Evolutionary conservation across 2,888 invertebrate genomes (phyloP).

Genomic region (Xestia c-nigrum): DNA sequence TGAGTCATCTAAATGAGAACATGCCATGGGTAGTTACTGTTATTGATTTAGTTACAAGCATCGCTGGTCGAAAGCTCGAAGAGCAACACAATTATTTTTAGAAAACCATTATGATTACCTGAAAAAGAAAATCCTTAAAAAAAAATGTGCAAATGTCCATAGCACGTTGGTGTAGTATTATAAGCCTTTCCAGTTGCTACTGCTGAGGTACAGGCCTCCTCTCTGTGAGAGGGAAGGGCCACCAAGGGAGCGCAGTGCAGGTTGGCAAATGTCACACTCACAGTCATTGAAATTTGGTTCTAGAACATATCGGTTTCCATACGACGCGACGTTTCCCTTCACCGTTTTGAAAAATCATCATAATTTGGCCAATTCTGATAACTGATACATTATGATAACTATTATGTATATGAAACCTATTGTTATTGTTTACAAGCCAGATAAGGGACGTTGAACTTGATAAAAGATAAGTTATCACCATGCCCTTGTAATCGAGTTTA

Average conservation of each 20-base stretch:
- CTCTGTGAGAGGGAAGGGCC: not conserved
- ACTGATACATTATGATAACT: not conserved
- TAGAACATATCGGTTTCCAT: not conserved
- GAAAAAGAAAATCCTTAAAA: not conserved
- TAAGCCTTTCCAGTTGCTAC: not conserved
- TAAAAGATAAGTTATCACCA: constrained; percentile 40
- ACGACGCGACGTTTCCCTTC: not conserved
- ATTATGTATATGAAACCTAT: not conserved
- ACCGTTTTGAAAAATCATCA: not conserved
- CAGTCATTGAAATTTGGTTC: not conserved
- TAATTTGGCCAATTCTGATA: not conserved
- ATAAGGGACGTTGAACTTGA: constrained; percentile 59
- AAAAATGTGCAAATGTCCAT: not conserved
- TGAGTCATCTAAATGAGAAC: not conserved
- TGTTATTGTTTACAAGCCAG: constrained; percentile 45
- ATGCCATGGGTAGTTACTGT: not conserved
- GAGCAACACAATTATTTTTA: not conserved
- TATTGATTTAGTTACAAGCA: not conserved
- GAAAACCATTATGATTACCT: not conserved
- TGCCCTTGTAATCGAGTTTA: not conserved
- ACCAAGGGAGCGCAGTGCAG: too few relatives aligned
- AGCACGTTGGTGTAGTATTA: not conserved
- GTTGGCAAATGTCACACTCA: not conserved
- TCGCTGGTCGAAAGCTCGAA: too few relatives aligned
- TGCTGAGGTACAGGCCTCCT: not conserved